These are phyloP conservation scores for Hypomecis atomaria DNA, from an alignment of 2,888 invertebrate genomes.

Conservation along the genomic window DNA sequence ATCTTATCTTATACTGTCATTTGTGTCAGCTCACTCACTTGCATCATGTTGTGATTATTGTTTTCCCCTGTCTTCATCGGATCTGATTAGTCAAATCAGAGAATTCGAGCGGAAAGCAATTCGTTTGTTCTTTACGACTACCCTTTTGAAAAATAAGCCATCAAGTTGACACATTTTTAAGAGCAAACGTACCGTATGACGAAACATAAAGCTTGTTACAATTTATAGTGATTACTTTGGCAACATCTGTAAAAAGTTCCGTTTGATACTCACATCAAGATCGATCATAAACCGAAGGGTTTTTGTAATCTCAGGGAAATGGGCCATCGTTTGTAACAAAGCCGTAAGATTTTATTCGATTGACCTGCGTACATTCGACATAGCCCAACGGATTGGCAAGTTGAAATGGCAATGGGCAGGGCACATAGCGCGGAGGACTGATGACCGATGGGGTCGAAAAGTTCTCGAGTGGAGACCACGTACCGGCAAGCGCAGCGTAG, in stretches of 20 bases:
- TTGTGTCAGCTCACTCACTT: slow-evolving; percentile 5
- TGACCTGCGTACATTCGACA: neutral
- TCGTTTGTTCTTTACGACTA: slow-evolving; percentile 11
- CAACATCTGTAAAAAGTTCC: slow-evolving; percentile 49
- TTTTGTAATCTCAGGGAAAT: slow-evolving; percentile 54
- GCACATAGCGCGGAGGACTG: no score
- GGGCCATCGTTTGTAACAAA: slow-evolving; percentile 46
- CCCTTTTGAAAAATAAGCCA: slow-evolving; percentile 41
- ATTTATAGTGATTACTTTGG: slow-evolving; percentile 55
- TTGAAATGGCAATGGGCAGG: no score
- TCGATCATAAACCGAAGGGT: slow-evolving; percentile 55
- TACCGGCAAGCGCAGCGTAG: no score
- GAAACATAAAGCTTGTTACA: slow-evolving; percentile 47
- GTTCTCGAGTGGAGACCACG: no score
- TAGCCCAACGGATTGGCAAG: no score
- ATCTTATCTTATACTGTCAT: slow-evolving; percentile 11
- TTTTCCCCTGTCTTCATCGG: neutral
- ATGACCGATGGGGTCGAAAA: no score
- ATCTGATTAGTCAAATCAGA: neutral
- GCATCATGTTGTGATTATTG: neutral
- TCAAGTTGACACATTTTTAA: slow-evolving; percentile 25
- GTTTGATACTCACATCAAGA: slow-evolving; percentile 44
- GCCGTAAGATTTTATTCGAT: slow-evolving; percentile 2
- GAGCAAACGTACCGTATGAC: slow-evolving; percentile 34
- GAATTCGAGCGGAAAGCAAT: neutral